Evolutionary conservation across 2,113 vertebrate species (phyloP), one percentile per base, ranked within the genome.

Genomic region (Cinclus mexicanus): DNA sequence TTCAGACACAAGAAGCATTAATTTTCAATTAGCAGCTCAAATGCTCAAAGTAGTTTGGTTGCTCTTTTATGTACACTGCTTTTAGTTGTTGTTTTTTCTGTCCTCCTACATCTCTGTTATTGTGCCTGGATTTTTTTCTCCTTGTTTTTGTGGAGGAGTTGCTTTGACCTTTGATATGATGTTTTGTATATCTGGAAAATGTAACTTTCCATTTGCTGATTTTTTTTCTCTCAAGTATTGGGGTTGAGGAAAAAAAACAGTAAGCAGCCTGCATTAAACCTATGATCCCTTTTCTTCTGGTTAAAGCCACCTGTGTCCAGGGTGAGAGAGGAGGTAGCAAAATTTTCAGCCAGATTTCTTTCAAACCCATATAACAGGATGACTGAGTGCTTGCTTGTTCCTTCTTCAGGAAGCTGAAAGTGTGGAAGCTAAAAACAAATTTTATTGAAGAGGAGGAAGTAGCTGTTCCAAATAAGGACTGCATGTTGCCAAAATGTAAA

Each of bases 101-200:
- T 87, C 53, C 15, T 92, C 41, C 29, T 37, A 63, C 41, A 46
- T 92, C 14, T 87, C 61, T 72, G 6, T 83, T 90, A 60, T 22
- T 41, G 11, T 77, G 37, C 41, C 59, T 87, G 67, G 47, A 49
- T 17, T 87, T 39, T 21, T 31, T 68, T 8, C 1, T 3, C 16
- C 21, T 9, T 0, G 1, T 65, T 89, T 75, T 84, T 87, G 14
- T 82, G 57, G 57, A 85, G 57, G 80, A 81, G 60, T 87, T 84
- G 31, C 61, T 91, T 85, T 77, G 68, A 92, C 79, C 59, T 83
- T 90, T 93, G 90, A 74, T 67, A 56, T 68, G 64, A 71, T 74
- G 47, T 78, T 96, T 95, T 20, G 2, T 90, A 24, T 93, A 71
- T 88, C 71, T 96, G 93, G 88, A 77, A 96, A 90, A 81, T 76